phyloP scores from a whole-genome alignment of 2,888 invertebrate species.

The Tinea semifulvella region DNA sequence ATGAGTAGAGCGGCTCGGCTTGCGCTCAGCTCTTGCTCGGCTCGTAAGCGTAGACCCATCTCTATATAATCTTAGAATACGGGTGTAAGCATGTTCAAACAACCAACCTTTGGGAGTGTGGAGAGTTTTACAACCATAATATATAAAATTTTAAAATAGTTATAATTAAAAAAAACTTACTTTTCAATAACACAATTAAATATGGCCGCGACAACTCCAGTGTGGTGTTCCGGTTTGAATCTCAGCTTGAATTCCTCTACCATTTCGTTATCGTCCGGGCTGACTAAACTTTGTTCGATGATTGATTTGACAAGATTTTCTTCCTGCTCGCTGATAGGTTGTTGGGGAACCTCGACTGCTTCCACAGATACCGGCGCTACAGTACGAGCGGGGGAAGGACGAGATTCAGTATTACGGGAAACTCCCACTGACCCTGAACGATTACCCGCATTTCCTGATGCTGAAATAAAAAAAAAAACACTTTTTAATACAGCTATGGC shows the following conservation, averaged over 20 bases:
- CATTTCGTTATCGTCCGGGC: conserved; percentile 39
- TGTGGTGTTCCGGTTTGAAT: conserved; percentile 40
- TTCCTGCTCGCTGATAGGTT: conserved; percentile 39
- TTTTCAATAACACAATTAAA: conserved; percentile 45
- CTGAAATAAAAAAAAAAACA: not conserved
- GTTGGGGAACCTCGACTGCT: conserved; percentile 28
- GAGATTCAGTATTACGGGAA: not conserved
- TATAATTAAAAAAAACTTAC: conserved; percentile 30
- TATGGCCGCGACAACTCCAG: conserved; percentile 43
- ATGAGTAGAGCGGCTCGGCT: no score
- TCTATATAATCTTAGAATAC: no score
- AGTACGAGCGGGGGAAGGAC: conserved; percentile 6
- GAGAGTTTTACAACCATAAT: no score
- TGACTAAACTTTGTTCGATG: conserved; percentile 38
- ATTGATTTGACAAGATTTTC: conserved; percentile 40
- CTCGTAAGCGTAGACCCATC: no score
- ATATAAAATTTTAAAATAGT: no score
- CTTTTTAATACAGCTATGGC: no score
- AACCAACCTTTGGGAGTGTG: no score
- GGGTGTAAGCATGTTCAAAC: no score
- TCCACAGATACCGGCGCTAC: conserved; percentile 18
- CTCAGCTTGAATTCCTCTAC: conserved; percentile 37
- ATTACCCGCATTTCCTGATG: conserved; percentile 22
- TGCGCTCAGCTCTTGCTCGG: no score
- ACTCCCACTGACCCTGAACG: conserved; percentile 41